Percentiles rank a stretch among this genome's conserved stretches.
phyloP scores from a whole-genome alignment of 2,888 invertebrate species.

The Phyto melanocephala region DNA sequence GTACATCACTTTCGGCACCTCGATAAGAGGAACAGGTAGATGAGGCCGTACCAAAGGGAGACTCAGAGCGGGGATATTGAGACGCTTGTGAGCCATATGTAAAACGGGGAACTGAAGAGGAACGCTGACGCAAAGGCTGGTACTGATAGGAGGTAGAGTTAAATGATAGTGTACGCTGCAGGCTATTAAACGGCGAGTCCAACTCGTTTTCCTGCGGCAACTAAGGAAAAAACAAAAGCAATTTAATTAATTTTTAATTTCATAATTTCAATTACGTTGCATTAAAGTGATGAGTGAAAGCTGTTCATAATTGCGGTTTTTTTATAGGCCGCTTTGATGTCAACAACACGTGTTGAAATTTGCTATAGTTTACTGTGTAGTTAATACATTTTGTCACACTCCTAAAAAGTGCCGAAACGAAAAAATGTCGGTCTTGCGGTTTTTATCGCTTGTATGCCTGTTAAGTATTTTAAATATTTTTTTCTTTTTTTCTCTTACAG shows the following conservation, averaged over 20 bases:
- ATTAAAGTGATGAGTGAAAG: constrained; percentile 47
- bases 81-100: constrained; percentile 68
- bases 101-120: constrained; percentile 75
- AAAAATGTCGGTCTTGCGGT: background rate
- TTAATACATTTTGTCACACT: constrained; percentile 64
- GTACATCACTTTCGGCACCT: constrained; percentile 71
- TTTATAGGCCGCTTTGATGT: constrained; percentile 54
- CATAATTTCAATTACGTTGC: constrained; percentile 36
- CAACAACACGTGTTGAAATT: constrained; percentile 54
- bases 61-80: constrained; percentile 71
- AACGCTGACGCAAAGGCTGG: constrained; percentile 69
- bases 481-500: constrained; percentile 8
- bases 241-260: constrained; percentile 7
- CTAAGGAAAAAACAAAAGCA: constrained; percentile 65
- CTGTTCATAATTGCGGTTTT: constrained; percentile 13
- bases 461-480: too few relatives aligned
- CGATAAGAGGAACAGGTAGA: constrained; percentile 74
- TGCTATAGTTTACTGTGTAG: constrained; percentile 37
- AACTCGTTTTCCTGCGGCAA: constrained; percentile 75
- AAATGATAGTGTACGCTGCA: constrained; percentile 55
- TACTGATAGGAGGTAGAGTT: constrained; percentile 52
- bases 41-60: constrained; percentile 75
- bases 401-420: constrained; percentile 2
- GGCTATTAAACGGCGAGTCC: constrained; percentile 53
- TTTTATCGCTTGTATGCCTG: constrained; percentile 10